Base-by-base conservation (phyloP, 2,113 vertebrate genomes). In the Caloenas nicobarica region DNA sequence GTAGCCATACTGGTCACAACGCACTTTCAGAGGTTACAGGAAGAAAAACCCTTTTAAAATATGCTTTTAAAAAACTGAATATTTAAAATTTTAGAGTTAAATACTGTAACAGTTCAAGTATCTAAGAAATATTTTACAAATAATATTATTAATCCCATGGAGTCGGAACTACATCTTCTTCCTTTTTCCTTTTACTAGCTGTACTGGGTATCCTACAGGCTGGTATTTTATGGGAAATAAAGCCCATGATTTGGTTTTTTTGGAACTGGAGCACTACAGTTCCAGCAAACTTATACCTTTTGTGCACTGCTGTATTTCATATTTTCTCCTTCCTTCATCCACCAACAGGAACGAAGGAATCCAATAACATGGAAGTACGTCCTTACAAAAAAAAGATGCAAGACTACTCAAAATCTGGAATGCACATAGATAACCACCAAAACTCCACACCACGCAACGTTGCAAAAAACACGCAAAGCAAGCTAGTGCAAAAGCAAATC, bases 391-490 rank as follows among this genome's bases (percentile, higher is more conserved):
- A 56, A 53, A 36, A 51, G 11, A 38, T 1, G 0, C 10, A 78
- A 44, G 80, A 33, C 53, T 46, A 53, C 60, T 36, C 44, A 13
- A n/a, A 61, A 80, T 60, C 25, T 76, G 68, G 65, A 79, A 64
- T 19, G 21, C 40, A 18, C 56, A 24, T 1, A 62, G 33, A 53
- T 51, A 93, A 60, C 34, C 71, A 90, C 22, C 71, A 65, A 25
- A 76, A 78, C 70, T 94, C 66, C 0, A 0, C 7, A 68, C 38
- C 46, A 46, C 0, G 0, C 58, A 86, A 84, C 89, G 90, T 58
- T 6, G 78, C 0, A 0, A 77, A 77, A 44, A 65, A 17, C 24
- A 81, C 3, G 4, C 40, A 64, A 54, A 70, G 33, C 42, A 71
- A 68, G 68, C 54, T 42, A 88, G 62, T 10, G 16, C 76, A 60